Evolutionary conservation across 2,113 vertebrate genomes (phyloP).

Genomic region (Hirundichthys speculiger): DNA sequence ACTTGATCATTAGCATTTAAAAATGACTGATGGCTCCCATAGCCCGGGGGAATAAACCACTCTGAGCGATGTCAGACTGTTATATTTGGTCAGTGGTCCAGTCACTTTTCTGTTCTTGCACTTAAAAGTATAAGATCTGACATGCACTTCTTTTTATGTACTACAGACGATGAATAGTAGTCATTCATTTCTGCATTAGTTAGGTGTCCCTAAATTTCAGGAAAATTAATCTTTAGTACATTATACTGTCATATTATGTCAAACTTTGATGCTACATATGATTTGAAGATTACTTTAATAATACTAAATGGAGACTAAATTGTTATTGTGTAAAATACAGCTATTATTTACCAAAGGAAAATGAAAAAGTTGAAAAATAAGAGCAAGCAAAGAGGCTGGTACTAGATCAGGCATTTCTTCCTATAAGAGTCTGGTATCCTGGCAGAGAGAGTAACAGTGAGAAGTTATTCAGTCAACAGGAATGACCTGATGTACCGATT

Average conservation of each 20-base stretch:
- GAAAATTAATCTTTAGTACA: constrained; percentile 4
- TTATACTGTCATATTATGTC: constrained; percentile 6
- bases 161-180: constrained; percentile 18
- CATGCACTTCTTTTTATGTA: constrained; percentile 19
- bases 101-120: neutral
- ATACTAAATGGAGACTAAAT: too few species aligned
- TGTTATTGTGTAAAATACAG: too few species aligned
- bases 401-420: too few species aligned
- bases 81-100: constrained; percentile 13
- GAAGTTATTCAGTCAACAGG: too few species aligned
- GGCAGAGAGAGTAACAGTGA: too few species aligned
- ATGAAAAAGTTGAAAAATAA: too few species aligned
- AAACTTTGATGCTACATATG: neutral
- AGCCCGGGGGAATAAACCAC: constrained; percentile 7
- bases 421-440: too few species aligned
- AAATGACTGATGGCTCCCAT: constrained; percentile 30
- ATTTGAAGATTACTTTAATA: too few species aligned
- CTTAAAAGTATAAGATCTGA: constrained; percentile 12
- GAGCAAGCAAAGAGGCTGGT: too few species aligned
- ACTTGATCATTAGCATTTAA: constrained; percentile 36
- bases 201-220: constrained; percentile 2
- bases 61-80: constrained; percentile 25
- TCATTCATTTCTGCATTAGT: constrained; percentile 7
- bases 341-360: too few species aligned
- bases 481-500: too few species aligned